Conservation (phyloP, 2,113 vertebrate species). For the Phalacrocorax carbo region DNA sequence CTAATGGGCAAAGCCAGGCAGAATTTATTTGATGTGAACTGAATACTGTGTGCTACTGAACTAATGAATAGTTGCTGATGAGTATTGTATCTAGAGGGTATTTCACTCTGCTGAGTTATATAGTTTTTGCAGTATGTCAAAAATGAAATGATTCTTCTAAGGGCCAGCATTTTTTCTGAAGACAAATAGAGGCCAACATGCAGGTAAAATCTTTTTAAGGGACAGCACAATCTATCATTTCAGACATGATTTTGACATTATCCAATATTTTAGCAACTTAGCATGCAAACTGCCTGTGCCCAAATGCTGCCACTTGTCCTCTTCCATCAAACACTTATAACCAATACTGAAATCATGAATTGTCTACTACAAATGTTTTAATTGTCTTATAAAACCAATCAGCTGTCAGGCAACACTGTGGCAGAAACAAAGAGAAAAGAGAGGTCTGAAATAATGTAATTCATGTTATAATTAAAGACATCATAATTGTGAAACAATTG, state of each 20-base stretch:
- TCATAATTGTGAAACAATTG: not conserved
- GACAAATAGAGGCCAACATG: slow-evolving; percentile 7
- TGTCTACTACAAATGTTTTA: not conserved
- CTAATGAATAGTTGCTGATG: slow-evolving; percentile 4
- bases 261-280: not conserved
- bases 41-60: not conserved
- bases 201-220: not conserved
- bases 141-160: slow-evolving; percentile 55
- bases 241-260: not conserved
- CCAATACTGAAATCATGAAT: not conserved
- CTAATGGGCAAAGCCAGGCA: not conserved
- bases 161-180: slow-evolving; percentile 18
- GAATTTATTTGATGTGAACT: not conserved
- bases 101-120: slow-evolving; percentile 1
- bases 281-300: not conserved
- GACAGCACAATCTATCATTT: slow-evolving; percentile 21
- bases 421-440: not conserved
- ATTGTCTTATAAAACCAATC: not conserved
- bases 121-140: slow-evolving; percentile 36
- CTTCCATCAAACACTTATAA: not conserved
- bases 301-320: not conserved
- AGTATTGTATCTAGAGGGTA: not conserved
- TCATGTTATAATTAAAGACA: not conserved
- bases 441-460: not conserved
- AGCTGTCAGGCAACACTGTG: not conserved